A percentile compares a stretch with the other conserved stretches of the same genome.
Evolutionary conservation across 2,113 vertebrate genomes (phyloP).

Genomic region (Trichomycterus rosablanca): DNA sequence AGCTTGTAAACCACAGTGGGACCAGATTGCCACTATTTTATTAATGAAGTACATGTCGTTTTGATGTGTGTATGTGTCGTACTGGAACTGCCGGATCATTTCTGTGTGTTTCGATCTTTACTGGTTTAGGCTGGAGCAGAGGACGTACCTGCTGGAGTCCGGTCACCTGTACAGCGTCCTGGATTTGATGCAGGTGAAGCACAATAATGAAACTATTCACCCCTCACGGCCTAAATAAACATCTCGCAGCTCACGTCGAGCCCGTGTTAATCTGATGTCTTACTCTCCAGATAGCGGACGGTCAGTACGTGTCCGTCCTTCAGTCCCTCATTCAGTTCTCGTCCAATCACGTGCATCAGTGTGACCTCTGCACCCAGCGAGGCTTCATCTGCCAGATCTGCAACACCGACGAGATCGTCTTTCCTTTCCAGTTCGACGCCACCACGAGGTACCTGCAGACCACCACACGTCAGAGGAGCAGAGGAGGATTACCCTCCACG

Average conservation of each 20-base stretch:
- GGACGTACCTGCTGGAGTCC: constrained; percentile 82
- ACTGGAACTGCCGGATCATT: constrained; percentile 33
- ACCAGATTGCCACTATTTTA: too few species aligned
- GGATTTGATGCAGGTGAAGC: constrained; percentile 84
- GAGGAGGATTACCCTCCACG: too few species aligned
- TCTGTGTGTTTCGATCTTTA: too few species aligned
- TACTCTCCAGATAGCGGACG: constrained; percentile 75
- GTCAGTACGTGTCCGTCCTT: constrained; percentile 72
- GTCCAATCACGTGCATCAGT: constrained; percentile 81
- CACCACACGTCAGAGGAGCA: too few species aligned
- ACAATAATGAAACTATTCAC: not conserved
- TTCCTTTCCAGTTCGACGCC: constrained; percentile 89
- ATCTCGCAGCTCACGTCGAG: too few species aligned
- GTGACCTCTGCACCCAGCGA: constrained; percentile 87
- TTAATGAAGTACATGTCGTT: too few species aligned
- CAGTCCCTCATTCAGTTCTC: constrained; percentile 70
- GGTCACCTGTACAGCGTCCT: constrained; percentile 81
- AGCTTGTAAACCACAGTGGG: too few species aligned
- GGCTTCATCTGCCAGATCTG: constrained; percentile 97
- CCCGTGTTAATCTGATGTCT: too few species aligned
- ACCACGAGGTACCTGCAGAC: constrained; percentile 88
- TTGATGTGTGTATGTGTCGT: too few species aligned
- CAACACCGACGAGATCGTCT: constrained; percentile 79
- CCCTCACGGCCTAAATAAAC: too few species aligned
- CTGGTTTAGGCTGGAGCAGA: constrained; percentile 74